Percentiles rank a stretch among this genome's conserved stretches.
phyloP scores from a whole-genome alignment of 2,113 vertebrate species.

The Motacilla tschutschensis region DNA sequence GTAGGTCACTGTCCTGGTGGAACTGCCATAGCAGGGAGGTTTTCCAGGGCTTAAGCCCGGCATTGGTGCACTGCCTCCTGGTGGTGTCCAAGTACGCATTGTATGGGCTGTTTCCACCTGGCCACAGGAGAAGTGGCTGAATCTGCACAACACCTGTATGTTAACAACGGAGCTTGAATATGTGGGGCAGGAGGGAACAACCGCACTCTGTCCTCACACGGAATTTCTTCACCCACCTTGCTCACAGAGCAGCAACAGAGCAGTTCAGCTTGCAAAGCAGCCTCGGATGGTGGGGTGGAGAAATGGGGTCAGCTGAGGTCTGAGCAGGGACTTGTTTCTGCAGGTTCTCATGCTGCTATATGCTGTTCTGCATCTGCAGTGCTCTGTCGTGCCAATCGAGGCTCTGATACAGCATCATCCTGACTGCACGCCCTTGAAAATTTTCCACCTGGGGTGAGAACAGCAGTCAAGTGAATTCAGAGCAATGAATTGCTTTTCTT shows the following conservation, averaged over 20 bases:
- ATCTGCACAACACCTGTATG: accelerated
- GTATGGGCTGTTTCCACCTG: background rate
- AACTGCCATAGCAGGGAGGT: background rate
- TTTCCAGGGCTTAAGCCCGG: accelerated
- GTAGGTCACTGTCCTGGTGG: background rate
- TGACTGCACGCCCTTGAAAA: constrained; percentile 11
- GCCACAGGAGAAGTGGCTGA: background rate
- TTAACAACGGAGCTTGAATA: accelerated
- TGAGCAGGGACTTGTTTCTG: background rate
- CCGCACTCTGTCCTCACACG: accelerated
- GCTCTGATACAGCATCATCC: background rate
- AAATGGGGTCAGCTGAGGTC: accelerated
- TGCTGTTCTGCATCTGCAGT: background rate
- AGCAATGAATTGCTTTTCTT: background rate
- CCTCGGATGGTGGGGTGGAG: accelerated
- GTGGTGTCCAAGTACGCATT: accelerated
- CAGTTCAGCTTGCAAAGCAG: background rate
- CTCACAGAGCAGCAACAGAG: background rate
- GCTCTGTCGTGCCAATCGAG: accelerated
- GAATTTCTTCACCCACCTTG: accelerated
- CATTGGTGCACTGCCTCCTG: background rate
- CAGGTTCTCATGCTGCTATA: accelerated
- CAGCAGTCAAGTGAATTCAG: background rate
- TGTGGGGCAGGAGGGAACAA: background rate
- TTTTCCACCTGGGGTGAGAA: background rate